A percentile compares a stretch with the other conserved stretches of the same genome.
Evolutionary conservation across 2,888 invertebrate genomes (phyloP).

Genomic region (Strigamia maritima): DNA sequence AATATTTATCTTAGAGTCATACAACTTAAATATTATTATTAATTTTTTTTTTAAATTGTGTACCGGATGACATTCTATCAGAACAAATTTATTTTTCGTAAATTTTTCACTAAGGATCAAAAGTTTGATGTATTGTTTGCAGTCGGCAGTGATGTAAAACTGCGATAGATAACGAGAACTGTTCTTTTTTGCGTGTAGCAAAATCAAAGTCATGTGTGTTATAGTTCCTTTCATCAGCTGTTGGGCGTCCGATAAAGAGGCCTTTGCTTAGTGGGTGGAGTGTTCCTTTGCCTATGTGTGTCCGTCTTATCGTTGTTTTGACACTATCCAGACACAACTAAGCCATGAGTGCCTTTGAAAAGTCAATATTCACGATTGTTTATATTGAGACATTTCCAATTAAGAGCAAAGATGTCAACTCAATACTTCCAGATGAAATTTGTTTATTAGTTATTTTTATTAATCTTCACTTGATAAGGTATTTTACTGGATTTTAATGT

Average conservation of each 20-base stretch:
- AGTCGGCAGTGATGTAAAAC: background rate
- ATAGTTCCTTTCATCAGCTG: conserved; percentile 34
- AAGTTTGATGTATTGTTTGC: conserved; percentile 2
- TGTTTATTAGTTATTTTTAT: too few relatives aligned
- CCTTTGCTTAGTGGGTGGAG: conserved; percentile 38
- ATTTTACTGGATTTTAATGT: background rate
- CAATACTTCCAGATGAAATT: too few relatives aligned
- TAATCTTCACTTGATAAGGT: background rate
- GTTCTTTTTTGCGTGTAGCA: background rate
- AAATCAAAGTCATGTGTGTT: conserved; percentile 12
- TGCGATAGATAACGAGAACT: background rate
- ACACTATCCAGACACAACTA: conserved; percentile 30
- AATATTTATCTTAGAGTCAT: background rate
- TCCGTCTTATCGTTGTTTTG: conserved; percentile 35
- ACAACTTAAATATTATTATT: background rate
- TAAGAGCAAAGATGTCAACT: too few relatives aligned
- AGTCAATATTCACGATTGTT: background rate
- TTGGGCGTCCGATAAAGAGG: conserved; percentile 35
- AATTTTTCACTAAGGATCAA: background rate
- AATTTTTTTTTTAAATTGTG: too few relatives aligned
- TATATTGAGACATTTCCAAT: background rate
- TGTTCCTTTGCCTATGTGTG: conserved; percentile 33
- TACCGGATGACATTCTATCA: background rate
- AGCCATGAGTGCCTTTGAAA: background rate
- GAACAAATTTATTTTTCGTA: background rate